Base-by-base conservation (phyloP, 2,113 vertebrate species). In the Lipophrys pholis region DNA sequence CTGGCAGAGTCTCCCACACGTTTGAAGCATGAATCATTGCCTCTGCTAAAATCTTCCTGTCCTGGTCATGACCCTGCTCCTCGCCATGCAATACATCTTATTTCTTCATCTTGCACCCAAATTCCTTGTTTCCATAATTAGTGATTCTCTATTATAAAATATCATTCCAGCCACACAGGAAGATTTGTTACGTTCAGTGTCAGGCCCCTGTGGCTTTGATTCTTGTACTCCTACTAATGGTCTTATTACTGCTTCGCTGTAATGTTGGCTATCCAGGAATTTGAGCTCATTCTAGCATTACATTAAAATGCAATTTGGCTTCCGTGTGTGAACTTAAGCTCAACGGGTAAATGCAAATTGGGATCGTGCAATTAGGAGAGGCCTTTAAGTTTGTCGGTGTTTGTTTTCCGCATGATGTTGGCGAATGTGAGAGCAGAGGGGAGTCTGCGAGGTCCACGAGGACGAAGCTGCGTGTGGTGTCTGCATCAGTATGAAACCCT, bases 41-140 rank as follows among this genome's bases (percentile, higher is more conserved):
- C 21, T 36, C 21, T 30, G 21, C 10, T 2, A 48, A 59, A 65
- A 60, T 48, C 43, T 6, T 35, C n/a, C 17, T 30, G 39, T 73
- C 39, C 48, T 3, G 3, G 12, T 48, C 50, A 11, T 40, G 55
- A 60, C 40, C 62, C 15, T 11, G n/a, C 42, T 39, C 5, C 4
- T 15, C 35, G 21, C 6, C 48, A 17, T 17, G 57, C 43, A 48
- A 58, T 39, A 63, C 8, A 15, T 57, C 36, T 16, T n/a, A 6
- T 45, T 36, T 42, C 39, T 30, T 3, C 15, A 6, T 54, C 42
- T 58, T 46, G 42, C 11, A 46, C 58, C 49, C 35, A 55, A 68
- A 45, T 54, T 45, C 43, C 45, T 69, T 38, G 41, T 77, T 80
- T 84, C 65, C 48, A 63, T 70, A 78, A 76, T 83, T 70, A 70